Conservation (phyloP, 2,888 invertebrate species). For the Orthosia gothica region DNA sequence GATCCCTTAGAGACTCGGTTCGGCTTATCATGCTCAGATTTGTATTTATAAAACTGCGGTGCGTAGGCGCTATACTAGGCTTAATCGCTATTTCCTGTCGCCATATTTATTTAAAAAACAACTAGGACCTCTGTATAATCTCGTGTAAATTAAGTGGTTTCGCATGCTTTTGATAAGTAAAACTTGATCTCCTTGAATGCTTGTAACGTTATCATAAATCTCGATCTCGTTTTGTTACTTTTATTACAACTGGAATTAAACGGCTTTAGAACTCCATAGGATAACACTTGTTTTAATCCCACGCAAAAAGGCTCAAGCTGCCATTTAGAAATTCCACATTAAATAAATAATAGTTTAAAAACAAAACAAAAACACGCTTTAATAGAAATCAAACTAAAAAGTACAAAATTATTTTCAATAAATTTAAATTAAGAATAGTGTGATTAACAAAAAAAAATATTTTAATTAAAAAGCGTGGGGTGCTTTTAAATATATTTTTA, state of each 20-base stretch:
- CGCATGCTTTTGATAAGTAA: slow-evolving; percentile 8
- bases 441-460: too few relatives aligned
- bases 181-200: slow-evolving; percentile 11
- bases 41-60: background rate
- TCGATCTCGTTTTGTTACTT: background rate
- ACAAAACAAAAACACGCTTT: too few relatives aligned
- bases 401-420: too few relatives aligned
- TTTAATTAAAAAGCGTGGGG: too few relatives aligned
- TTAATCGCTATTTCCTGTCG: slow-evolving; percentile 19
- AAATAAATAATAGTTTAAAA: too few relatives aligned
- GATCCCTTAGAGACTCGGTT: too few relatives aligned
- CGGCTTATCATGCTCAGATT: background rate
- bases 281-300: too few relatives aligned
- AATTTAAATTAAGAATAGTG: too few relatives aligned
- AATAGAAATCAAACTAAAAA: too few relatives aligned
- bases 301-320: too few relatives aligned
- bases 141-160: slow-evolving; percentile 26
- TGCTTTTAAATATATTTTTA: too few relatives aligned
- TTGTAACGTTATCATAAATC: background rate
- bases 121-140: slow-evolving; percentile 5
- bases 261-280: background rate
- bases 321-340: too few relatives aligned
- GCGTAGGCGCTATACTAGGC: background rate
- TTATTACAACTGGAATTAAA: background rate
- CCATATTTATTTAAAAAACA: slow-evolving; percentile 7